These are phyloP conservation scores for Nothobranchius kuhntae DNA, from an alignment of 2,113 vertebrate species.

Conservation along the genomic window DNA sequence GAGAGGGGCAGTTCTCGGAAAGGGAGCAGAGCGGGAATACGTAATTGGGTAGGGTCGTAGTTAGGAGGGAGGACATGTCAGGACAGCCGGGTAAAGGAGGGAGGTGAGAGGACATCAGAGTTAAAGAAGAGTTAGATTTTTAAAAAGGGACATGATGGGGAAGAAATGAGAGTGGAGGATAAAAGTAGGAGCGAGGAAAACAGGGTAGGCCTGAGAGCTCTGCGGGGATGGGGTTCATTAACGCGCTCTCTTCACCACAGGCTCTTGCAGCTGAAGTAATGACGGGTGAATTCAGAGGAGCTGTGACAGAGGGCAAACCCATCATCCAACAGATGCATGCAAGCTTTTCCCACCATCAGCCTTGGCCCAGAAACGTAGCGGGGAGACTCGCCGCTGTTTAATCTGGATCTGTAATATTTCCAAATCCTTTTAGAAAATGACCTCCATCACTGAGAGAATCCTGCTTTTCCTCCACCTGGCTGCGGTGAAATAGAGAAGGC, in stretches of 20 bases:
- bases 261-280: constrained; percentile 60
- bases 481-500: constrained; percentile 23
- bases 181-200: constrained; percentile 41
- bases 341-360: constrained; percentile 33
- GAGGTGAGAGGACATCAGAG: constrained; percentile 46
- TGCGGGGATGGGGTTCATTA: constrained; percentile 71
- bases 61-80: constrained; percentile 28
- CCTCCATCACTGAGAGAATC: constrained; percentile 64
- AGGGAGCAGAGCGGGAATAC: constrained; percentile 17
- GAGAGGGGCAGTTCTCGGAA: constrained; percentile 17
- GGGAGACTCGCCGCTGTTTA: constrained; percentile 46
- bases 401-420: constrained; percentile 69
- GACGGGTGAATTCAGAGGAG: constrained; percentile 61
- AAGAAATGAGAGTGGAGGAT: constrained; percentile 47
- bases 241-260: constrained; percentile 54
- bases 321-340: constrained; percentile 50
- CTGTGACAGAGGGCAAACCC: constrained; percentile 57
- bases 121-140: constrained; percentile 35
- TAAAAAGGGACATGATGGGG: constrained; percentile 43
- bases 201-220: constrained; percentile 52
- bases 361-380: constrained; percentile 45
- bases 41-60: constrained; percentile 17
- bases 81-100: constrained; percentile 39
- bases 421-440: constrained; percentile 72
- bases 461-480: constrained; percentile 1